These are phyloP conservation scores for Tauraco hartlaubi DNA, from an alignment of 2,797 vertebrate species.

Conservation along the genomic window DNA sequence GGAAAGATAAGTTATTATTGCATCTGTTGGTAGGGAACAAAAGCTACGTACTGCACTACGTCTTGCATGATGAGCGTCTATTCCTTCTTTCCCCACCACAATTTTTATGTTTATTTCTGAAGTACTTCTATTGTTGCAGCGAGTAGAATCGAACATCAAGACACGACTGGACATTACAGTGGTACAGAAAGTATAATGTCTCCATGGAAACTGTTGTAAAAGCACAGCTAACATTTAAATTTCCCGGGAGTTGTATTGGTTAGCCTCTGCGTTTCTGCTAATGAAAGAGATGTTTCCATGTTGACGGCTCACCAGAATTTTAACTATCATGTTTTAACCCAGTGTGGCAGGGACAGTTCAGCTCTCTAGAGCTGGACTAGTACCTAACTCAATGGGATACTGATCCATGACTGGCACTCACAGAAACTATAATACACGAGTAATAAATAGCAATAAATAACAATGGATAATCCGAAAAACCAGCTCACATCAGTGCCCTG, in stretches of 20 bases:
- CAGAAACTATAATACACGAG: not conserved
- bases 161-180: not conserved
- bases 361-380: not conserved
- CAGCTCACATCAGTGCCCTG: not conserved
- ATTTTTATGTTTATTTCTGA: not conserved
- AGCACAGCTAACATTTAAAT: not conserved
- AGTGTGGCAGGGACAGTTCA: not conserved
- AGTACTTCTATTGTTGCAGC: not conserved
- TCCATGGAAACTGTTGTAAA: not conserved
- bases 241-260: not conserved
- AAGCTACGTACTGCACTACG: not conserved
- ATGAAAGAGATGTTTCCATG: not conserved
- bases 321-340: not conserved
- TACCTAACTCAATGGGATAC: not conserved
- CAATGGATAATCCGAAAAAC: not conserved
- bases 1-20: not conserved
- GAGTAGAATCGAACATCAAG: not conserved
- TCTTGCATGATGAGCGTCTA: not conserved
- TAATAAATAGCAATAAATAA: conserved; percentile 32
- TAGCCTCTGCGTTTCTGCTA: not conserved
- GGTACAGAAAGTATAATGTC: not conserved
- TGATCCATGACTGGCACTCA: not conserved
- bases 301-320: not conserved
- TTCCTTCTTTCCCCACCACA: not conserved
- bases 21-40: not conserved